Base-by-base conservation (phyloP, 2,797 vertebrate genomes). In the Enteromius afrohamiltoni region DNA sequence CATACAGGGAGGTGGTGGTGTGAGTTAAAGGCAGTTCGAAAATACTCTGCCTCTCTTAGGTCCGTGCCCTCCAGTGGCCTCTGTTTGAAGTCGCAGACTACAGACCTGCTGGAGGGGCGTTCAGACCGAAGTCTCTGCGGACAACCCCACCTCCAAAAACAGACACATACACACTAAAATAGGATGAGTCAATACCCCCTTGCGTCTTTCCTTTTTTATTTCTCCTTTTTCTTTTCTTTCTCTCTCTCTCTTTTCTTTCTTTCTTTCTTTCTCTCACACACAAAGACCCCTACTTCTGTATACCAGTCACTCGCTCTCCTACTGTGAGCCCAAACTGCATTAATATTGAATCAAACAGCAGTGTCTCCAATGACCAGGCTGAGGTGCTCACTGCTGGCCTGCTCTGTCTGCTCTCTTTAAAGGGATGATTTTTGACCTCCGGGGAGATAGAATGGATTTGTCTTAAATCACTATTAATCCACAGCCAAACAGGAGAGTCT, bases 341-440 rank as follows among this genome's bases (percentile, higher is more conserved):
- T 95, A 95, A 95, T 95, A 95, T 95, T 95, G 94, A 95, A 95
- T 95, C 94, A 95, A 95, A 95, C 94, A 93, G 93, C 91, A 93
- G 92, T 91, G 93, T 94, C 92, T 94, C 91, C 92, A 93, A 91
- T 91, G 89, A 91, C 91, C 91, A 92, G 92, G 89, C 92, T 92
- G 91, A 92, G 90, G 88, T 87, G 90, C 90, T 89, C 91, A 83
- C 90, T 47, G 84, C 60, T 83, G 45, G 82, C 71, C 85, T 51
- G 51, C 79, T 83, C 92, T 93, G 93, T 94, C 93, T 94, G 93
- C 93, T 92, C 93, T 93, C 92, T 91, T 91, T 92, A 93, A 93
- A 93, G 92, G 92, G 93, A 93, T 91, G 92, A 93, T 94, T 95
- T 93, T 93, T 94, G 74, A 93, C 93, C 94, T 93, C 92, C 91